Evolutionary conservation across 2,888 invertebrate species (phyloP).

Genomic region (Euclidia mi): DNA sequence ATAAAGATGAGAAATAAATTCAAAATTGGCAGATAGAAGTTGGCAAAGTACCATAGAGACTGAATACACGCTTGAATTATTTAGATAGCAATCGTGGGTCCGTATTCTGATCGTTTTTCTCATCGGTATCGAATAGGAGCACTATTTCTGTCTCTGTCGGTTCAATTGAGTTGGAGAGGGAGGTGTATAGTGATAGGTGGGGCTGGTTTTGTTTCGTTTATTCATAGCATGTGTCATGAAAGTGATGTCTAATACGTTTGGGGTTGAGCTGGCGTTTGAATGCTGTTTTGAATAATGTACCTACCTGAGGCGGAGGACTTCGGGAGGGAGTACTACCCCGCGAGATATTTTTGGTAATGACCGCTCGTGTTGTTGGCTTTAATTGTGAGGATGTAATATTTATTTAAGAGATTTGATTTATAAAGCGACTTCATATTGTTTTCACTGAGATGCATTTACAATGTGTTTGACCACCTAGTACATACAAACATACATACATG

Average conservation of each 20-base stretch:
- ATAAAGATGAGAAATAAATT: conserved; percentile 37
- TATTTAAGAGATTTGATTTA: conserved; percentile 8
- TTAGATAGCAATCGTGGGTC: conserved; percentile 87
- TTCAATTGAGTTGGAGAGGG: conserved; percentile 56
- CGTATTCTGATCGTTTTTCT: conserved; percentile 87
- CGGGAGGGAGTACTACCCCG: conserved; percentile 31
- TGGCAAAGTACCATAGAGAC: conserved; percentile 73
- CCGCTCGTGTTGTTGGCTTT: conserved; percentile 9
- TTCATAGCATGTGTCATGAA: conserved; percentile 79
- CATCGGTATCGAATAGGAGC: conserved; percentile 79
- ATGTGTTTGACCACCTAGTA: not conserved
- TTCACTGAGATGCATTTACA: too few relatives aligned
- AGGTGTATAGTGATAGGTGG: conserved; percentile 57
- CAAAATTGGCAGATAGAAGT: conserved; percentile 34
- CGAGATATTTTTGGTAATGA: conserved; percentile 39
- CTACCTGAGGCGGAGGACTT: conserved; percentile 47
- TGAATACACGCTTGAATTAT: conserved; percentile 86
- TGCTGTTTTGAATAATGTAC: conserved; percentile 73
- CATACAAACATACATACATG: too few relatives aligned
- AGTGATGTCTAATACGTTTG: conserved; percentile 78
- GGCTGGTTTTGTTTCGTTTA: conserved; percentile 66
- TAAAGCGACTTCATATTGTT: too few relatives aligned
- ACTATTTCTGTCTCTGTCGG: conserved; percentile 59
- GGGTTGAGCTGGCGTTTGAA: conserved; percentile 70
- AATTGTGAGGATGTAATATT: conserved; percentile 5